These are phyloP conservation scores for Narcine bancroftii DNA, from an alignment of 2,113 vertebrate species.

Conservation along the genomic window DNA sequence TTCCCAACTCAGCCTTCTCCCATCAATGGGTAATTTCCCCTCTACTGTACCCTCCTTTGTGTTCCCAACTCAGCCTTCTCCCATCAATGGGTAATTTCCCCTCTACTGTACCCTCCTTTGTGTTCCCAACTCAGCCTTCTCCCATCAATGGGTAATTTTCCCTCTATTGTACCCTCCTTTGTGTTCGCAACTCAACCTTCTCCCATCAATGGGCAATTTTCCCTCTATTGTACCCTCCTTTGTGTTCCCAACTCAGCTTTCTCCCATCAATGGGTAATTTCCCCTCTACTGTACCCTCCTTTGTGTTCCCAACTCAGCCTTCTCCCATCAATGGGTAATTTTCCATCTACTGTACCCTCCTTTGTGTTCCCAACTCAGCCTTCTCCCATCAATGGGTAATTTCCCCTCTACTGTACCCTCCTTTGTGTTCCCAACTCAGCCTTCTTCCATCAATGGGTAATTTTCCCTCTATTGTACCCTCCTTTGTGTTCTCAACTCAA, in stretches of 20 bases:
- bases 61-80: too few relatives aligned
- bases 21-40: neutral
- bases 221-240: neutral
- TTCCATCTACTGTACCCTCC: neutral
- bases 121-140: neutral
- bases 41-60: neutral
- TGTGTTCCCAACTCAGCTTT: neutral
- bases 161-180: neutral
- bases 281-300: neutral
- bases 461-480: neutral
- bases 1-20: too few relatives aligned
- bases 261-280: neutral
- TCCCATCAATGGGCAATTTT: neutral
- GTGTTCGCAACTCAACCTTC: neutral
- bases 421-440: neutral
- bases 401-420: neutral
- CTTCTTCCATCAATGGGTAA: neutral
- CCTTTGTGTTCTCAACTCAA: neutral
- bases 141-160: neutral
- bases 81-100: neutral
- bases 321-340: neutral
- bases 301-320: neutral
- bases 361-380: neutral
- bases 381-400: neutral
- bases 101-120: neutral